Base-by-base conservation (phyloP, 30 jellyfish, hydroid and myxozoan genomes). In the Turritopsis dohrnii region DNA sequence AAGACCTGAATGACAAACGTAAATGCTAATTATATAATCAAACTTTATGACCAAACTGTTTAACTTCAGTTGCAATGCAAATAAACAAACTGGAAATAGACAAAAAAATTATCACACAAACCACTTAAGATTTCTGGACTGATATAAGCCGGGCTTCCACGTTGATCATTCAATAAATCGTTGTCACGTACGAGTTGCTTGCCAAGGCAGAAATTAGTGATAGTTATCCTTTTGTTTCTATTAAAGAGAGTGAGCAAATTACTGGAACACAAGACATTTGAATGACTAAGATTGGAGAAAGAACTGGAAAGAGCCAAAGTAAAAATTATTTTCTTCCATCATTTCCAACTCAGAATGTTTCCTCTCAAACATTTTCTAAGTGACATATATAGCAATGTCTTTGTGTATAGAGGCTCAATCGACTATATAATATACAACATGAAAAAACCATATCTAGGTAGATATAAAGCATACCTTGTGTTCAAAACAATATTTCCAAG, bases 81-180 rank as follows among this genome's bases (percentile, higher is more conserved):
- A n/a, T n/a, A n/a, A n/a, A n/a, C n/a, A n/a, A n/a, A n/a, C n/a
- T n/a, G n/a, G n/a, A n/a, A n/a, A n/a, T n/a, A n/a, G n/a, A n/a
- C 19, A 41, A 41, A 13, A 41, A 41, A 3, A 41, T 41, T 41
- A 41, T 41, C 60, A 41, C 60, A 41, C 89, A 52, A 71, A 94
- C 99, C 99, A 82, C 94, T 87, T n/a, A 94, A 80, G 53, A 94
- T 93, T 79, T 94, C 99, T 17, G 99, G 99, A 81, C 96, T 88
- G 27, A 94, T 89, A 80, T 88, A 94, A 1, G 99, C 99, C 22
- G 99, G 99, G 66, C 96, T 94, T 25, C 99, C 99, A 54, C 99
- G 87, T 76, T 94, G 96, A 72, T 94, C 99, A 53, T 89, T 74
- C 52, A 94, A 79, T 21, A 94, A 71, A 54, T 94, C 99, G 74